These are phyloP conservation scores for Hirtodrosophila alboralis DNA, from an alignment of 2,888 invertebrate genomes.

Conservation along the genomic window DNA sequence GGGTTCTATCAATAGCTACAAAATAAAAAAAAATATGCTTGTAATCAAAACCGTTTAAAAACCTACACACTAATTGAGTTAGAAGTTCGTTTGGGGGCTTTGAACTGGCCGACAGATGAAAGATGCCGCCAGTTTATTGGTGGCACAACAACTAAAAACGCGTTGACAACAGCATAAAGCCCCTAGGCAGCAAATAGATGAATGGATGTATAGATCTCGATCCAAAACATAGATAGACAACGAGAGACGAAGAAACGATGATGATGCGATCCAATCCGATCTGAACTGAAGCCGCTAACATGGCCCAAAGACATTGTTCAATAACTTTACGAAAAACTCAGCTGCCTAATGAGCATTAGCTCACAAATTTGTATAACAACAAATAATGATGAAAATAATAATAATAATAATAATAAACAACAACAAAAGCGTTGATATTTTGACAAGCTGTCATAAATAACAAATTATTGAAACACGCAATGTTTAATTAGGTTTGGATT, in stretches of 20 bases:
- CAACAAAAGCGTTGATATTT: constrained; percentile 62
- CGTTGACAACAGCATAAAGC: constrained; percentile 79
- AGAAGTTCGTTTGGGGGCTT: constrained; percentile 69
- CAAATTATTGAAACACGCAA: constrained; percentile 72
- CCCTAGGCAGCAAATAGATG: constrained; percentile 50
- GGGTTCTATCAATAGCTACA: constrained; percentile 12
- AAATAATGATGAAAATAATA: constrained; percentile 24
- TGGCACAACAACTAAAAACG: constrained; percentile 80
- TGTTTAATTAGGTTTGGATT: constrained; percentile 11
- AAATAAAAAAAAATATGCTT: constrained; percentile 62
- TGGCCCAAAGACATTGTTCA: constrained; percentile 77
- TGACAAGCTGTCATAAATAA: constrained; percentile 81
- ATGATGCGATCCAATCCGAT: constrained; percentile 47
- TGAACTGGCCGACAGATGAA: constrained; percentile 74
- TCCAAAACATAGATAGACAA: constrained; percentile 30
- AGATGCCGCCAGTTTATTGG: constrained; percentile 70
- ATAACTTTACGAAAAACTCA: constrained; percentile 60
- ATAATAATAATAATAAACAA: constrained; percentile 1
- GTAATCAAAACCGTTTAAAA: constrained; percentile 81
- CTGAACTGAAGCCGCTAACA: constrained; percentile 67
- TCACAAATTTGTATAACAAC: constrained; percentile 54
- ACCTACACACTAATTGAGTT: constrained; percentile 78
- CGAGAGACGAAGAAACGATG: constrained; percentile 29
- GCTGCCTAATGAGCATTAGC: constrained; percentile 69
- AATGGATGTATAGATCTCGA: constrained; percentile 28